phyloP scores from a whole-genome alignment of 2,888 invertebrate species.

The Phyllotreta cruciferae region DNA sequence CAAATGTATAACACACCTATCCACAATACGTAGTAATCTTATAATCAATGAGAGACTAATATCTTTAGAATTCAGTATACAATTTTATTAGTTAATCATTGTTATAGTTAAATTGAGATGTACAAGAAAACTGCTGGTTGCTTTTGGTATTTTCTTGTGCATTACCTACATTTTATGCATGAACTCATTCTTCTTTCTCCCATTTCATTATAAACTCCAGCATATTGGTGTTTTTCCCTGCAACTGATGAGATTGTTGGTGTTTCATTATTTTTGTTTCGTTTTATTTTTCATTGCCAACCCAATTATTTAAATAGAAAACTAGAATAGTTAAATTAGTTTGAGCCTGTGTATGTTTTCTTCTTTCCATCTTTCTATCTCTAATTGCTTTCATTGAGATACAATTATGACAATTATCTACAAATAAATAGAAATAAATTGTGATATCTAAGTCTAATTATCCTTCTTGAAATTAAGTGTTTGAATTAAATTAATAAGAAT shows the following conservation, averaged over 20 bases:
- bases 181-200: slow-evolving; percentile 30
- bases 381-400: background rate
- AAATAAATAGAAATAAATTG: too few relatives aligned
- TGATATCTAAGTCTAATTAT: too few relatives aligned
- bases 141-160: background rate
- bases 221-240: slow-evolving; percentile 31
- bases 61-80: too few relatives aligned
- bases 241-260: slow-evolving; percentile 56
- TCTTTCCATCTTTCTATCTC: slow-evolving; percentile 22
- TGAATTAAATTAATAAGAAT: background rate
- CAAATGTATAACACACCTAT: too few relatives aligned
- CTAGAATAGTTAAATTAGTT: slow-evolving; percentile 43
- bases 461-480: too few relatives aligned
- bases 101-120: slow-evolving; percentile 16
- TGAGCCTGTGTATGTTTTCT: slow-evolving; percentile 51
- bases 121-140: background rate
- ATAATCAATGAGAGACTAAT: too few relatives aligned
- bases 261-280: slow-evolving; percentile 51
- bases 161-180: slow-evolving; percentile 29
- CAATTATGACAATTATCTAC: too few relatives aligned
- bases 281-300: slow-evolving; percentile 30
- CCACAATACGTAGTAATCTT: too few relatives aligned
- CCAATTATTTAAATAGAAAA: slow-evolving; percentile 42
- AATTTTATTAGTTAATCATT: too few relatives aligned
- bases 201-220: slow-evolving; percentile 27